Evolutionary conservation across 2,797 vertebrate genomes (phyloP).

Genomic region (Astyanax mexicanus): DNA sequence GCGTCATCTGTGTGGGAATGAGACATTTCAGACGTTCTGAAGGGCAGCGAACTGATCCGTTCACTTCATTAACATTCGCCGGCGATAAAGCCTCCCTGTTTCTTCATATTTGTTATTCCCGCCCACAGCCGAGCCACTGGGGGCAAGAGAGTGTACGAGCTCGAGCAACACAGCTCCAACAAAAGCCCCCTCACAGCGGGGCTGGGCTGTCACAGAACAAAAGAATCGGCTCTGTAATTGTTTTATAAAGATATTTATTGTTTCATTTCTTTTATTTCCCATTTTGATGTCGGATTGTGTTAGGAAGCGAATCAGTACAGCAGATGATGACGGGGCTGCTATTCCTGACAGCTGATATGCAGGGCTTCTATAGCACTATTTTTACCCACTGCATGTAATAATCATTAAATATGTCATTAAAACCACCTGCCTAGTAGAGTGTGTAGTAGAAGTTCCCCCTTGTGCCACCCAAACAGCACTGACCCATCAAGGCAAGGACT

Average conservation of each 20-base stretch:
- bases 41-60: conserved; percentile 20
- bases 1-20: neutral
- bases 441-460: too few species aligned
- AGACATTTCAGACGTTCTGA: conserved; percentile 19
- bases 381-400: too few species aligned
- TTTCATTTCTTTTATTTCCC: neutral
- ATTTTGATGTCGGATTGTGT: neutral
- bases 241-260: neutral
- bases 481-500: too few species aligned
- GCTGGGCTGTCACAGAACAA: neutral
- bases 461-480: too few species aligned
- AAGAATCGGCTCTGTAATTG: neutral
- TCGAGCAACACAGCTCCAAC: neutral
- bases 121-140: neutral
- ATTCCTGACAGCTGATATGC: neutral
- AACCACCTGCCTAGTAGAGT: too few species aligned
- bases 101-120: conserved; percentile 15
- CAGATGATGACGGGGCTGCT: neutral
- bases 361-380: neutral
- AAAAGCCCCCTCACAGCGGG: neutral
- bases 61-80: conserved; percentile 33
- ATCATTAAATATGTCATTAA: too few species aligned
- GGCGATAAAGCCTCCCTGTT: conserved; percentile 34
- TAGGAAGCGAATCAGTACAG: neutral
- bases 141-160: conserved; percentile 1